These are phyloP conservation scores for Aurelia sp. DNA, from an alignment of 30 jellyfish, hydroid and myxozoan genomes.

Conservation along the genomic window DNA sequence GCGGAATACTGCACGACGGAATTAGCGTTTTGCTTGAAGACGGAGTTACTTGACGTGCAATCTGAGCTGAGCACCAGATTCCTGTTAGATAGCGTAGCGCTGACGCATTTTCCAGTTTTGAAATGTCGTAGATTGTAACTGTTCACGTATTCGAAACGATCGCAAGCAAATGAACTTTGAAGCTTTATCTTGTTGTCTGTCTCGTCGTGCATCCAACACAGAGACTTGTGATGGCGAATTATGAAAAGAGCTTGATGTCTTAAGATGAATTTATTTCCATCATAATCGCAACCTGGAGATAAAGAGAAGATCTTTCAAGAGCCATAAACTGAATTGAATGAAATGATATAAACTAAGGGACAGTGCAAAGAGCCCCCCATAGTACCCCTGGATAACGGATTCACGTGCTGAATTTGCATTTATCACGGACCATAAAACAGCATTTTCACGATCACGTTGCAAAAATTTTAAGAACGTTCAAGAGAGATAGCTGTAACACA, in stretches of 20 bases:
- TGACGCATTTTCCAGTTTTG: conserved; percentile 45
- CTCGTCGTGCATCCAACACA: conserved; percentile 30
- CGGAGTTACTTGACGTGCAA: conserved; percentile 30
- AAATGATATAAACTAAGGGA: no score
- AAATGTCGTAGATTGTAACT: conserved; percentile 22
- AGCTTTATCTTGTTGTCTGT: conserved; percentile 7
- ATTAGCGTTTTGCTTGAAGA: not conserved
- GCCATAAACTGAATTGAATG: no score
- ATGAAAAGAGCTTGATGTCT: conserved; percentile 18
- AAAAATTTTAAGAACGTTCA: no score
- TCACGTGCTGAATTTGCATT: no score
- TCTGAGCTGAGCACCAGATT: conserved; percentile 8
- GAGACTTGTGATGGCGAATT: conserved; percentile 23
- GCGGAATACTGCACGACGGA: not conserved
- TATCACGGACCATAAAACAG: no score
- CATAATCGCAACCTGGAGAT: not conserved
- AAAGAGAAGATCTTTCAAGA: no score
- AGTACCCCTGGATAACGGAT: no score
- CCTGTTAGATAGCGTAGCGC: no score
- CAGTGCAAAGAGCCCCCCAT: no score
- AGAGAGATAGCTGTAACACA: no score
- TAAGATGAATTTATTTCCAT: conserved; percentile 18
- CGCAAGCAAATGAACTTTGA: conserved; percentile 18
- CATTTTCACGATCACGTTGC: no score
- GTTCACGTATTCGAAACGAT: conserved; percentile 34